These are phyloP conservation scores for Typhlomys cinereus DNA, from an alignment of 2,113 vertebrate genomes.

Conservation along the genomic window DNA sequence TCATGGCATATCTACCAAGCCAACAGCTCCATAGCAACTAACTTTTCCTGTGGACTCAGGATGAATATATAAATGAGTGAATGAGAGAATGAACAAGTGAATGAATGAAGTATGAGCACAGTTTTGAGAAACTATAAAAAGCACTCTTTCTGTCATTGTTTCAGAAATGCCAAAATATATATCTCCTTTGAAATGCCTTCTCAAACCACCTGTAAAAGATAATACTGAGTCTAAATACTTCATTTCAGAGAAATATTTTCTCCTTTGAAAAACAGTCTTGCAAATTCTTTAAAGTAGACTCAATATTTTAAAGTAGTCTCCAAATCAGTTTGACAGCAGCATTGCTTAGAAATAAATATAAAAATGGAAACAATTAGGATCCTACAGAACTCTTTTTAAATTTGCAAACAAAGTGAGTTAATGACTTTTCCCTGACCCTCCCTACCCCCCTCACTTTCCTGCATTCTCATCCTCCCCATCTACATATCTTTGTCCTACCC, in stretches of 20 bases:
- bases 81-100: background rate
- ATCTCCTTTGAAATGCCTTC: background rate
- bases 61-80: background rate
- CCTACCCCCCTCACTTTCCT: too few species aligned
- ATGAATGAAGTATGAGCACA: background rate
- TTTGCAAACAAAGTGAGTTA: too few species aligned
- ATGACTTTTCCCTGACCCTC: too few species aligned
- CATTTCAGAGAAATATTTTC: background rate
- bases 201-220: background rate
- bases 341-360: conserved; percentile 12
- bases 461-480: too few species aligned
- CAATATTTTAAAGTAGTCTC: background rate
- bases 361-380: background rate
- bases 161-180: background rate
- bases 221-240: background rate
- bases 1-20: background rate
- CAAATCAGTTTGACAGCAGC: background rate
- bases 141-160: background rate
- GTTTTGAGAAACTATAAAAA: background rate
- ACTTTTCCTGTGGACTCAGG: background rate
- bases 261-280: conserved; percentile 33
- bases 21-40: background rate
- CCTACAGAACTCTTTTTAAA: background rate
- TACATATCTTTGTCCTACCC: too few species aligned
- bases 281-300: conserved; percentile 13